Evolutionary conservation across 2,113 vertebrate genomes (phyloP), one percentile per base, ranked within the genome.

Genomic region (Nycticryphes semicollaris): DNA sequence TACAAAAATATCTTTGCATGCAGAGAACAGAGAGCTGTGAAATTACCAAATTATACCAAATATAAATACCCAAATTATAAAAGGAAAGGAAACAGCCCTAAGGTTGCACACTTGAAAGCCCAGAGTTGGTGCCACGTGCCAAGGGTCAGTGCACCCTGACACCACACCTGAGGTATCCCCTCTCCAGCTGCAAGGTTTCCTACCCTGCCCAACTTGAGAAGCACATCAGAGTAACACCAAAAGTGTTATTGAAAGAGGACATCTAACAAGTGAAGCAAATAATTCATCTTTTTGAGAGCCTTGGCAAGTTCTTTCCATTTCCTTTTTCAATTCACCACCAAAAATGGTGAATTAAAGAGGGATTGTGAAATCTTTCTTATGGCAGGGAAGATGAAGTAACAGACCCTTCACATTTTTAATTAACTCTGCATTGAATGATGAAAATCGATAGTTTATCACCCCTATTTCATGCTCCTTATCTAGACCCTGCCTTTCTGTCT

Each of bases 261-360:
- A 68, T 2, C 1, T 51, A 68, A 54, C 47, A 41, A 2, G 4
- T 22, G 23, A 54, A 78, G 57, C 15, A 64, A 47, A 74, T 24
- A 13, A 80, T 68, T 68, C 20, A 25, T 84, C 91, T 87, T 90
- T 74, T 70, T 0, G 1, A 74, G 63, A 86, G 22, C 54, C 76
- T 48, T 8, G 0, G 59, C 50, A 90, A 86, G 86, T 81, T 74
- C 43, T 86, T 94, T 93, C 67, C 56, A 59, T 91, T 92, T 64
- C 83, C 84, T 66, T 81, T 93, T 94, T 70, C 80, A 92, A 93
- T 80, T 81, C 86, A 74, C 41, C 37, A 30, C 68, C 83, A 80
- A 95, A 81, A 50, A 77, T 1, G 1, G 84, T 13, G 30, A 84
- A 67, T 64, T 57, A 59, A 57, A 77, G 64, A 51, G 73, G 81